Percentiles rank a stretch among this genome's conserved stretches.
Conservation (phyloP, 1,140 invertebrate species). For the Metaphire vulgaris region DNA sequence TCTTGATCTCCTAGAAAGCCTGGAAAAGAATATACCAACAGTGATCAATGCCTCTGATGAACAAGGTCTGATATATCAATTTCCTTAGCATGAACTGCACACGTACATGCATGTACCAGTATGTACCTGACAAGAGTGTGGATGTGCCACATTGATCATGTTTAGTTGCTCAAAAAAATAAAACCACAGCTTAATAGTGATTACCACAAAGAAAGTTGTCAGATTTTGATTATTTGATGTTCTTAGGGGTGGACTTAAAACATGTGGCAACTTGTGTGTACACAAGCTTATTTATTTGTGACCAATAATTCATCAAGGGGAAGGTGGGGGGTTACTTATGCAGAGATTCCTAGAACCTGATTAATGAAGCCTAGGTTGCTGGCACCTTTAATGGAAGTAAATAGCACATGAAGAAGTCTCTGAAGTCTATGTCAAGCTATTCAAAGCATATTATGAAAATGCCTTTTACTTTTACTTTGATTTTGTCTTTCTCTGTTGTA, state of each 20-base stretch:
- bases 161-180: neutral
- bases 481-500: neutral
- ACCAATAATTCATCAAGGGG: too few relatives aligned
- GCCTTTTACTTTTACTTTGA: neutral
- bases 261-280: too few relatives aligned
- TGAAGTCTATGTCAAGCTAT: neutral
- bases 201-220: neutral
- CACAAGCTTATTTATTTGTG: too few relatives aligned
- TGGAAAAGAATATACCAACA: neutral
- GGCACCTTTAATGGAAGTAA: neutral
- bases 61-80: neutral
- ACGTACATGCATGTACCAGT: neutral
- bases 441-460: neutral
- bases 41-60: neutral
- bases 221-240: too few relatives aligned
- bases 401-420: neutral
- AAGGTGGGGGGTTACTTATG: too few relatives aligned
- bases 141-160: neutral
- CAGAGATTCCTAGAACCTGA: too few relatives aligned
- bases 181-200: neutral
- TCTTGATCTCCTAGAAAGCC: neutral
- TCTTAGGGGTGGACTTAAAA: too few relatives aligned
- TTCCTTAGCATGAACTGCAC: neutral
- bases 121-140: neutral
- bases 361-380: neutral